Percentiles rank a stretch among this genome's conserved stretches.
These are phyloP conservation scores for Synergus japonicus DNA, from an alignment of 2,888 invertebrate species.

Conservation along the genomic window DNA sequence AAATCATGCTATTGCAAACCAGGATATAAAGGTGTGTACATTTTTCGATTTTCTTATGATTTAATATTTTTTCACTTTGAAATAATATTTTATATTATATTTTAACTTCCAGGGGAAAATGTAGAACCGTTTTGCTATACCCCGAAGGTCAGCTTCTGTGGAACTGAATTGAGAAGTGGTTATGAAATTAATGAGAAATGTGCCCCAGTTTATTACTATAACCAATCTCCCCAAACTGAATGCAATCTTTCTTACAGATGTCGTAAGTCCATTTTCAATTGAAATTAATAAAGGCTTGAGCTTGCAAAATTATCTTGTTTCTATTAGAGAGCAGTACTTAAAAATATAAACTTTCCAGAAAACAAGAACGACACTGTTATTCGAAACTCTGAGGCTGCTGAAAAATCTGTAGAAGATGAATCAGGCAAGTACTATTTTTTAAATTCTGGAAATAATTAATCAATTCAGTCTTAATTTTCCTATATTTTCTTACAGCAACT, in stretches of 20 bases:
- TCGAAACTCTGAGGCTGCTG: not conserved
- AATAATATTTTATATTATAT: not conserved
- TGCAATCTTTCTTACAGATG: conserved; percentile 64
- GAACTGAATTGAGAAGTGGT: conserved; percentile 50
- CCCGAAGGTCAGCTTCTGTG: conserved; percentile 52
- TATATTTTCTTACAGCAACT: not conserved
- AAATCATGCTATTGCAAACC: conserved; percentile 60
- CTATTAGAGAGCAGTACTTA: not conserved
- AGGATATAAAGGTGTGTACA: conserved; percentile 57
- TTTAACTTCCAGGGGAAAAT: conserved; percentile 58
- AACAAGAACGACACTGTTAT: conserved; percentile 43
- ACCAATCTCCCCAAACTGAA: conserved; percentile 52
- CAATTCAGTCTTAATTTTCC: not conserved
- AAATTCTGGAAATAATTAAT: not conserved
- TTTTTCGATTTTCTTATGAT: not conserved
- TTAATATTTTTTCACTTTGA: not conserved
- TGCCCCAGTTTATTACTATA: conserved; percentile 60
- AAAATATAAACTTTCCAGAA: conserved; percentile 17
- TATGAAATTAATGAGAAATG: conserved; percentile 57
- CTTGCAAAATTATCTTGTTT: not conserved
- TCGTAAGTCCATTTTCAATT: conserved; percentile 60
- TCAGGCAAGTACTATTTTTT: not conserved
- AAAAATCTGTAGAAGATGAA: not conserved
- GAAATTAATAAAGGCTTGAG: not conserved
- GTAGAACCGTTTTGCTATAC: conserved; percentile 64